A percentile compares a stretch with the other conserved stretches of the same genome.
phyloP scores from a whole-genome alignment of 2,888 invertebrate genomes.

The Calephelis perditalis region DNA sequence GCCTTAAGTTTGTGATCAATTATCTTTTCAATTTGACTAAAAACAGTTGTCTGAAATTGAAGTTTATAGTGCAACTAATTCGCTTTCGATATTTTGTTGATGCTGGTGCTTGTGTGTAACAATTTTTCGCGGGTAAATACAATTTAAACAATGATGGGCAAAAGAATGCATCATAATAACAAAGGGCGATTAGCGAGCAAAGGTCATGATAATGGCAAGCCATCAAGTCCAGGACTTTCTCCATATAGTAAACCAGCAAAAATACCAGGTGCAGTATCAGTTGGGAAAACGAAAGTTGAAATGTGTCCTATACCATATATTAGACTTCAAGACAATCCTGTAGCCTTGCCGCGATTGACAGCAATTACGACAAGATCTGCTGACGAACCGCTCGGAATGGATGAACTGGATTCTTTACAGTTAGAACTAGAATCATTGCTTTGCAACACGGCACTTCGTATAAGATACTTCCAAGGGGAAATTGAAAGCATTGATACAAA shows the following conservation, averaged over 20 bases:
- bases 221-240: constrained; percentile 69
- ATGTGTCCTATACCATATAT: constrained; percentile 80
- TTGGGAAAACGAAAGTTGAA: constrained; percentile 65
- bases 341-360: constrained; percentile 82
- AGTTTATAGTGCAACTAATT: constrained; percentile 1
- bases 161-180: constrained; percentile 72
- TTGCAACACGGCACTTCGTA: constrained; percentile 88
- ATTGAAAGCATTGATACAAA: constrained; percentile 82
- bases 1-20: too few relatives aligned
- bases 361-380: constrained; percentile 81
- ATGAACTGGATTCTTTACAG: constrained; percentile 92
- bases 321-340: constrained; percentile 82
- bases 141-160: constrained; percentile 61
- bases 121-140: constrained; percentile 59
- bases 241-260: constrained; percentile 70
- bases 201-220: constrained; percentile 69
- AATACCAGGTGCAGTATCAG: constrained; percentile 58
- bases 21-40: too few relatives aligned
- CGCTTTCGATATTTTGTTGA: constrained; percentile 16
- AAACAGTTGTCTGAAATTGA: too few relatives aligned
- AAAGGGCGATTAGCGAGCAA: constrained; percentile 72
- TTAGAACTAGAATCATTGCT: constrained; percentile 91
- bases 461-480: constrained; percentile 87
- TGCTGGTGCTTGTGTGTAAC: constrained; percentile 26
- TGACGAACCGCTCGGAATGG: constrained; percentile 89